Evolutionary conservation across 2,888 invertebrate species (phyloP).

Genomic region (Apamea anceps): DNA sequence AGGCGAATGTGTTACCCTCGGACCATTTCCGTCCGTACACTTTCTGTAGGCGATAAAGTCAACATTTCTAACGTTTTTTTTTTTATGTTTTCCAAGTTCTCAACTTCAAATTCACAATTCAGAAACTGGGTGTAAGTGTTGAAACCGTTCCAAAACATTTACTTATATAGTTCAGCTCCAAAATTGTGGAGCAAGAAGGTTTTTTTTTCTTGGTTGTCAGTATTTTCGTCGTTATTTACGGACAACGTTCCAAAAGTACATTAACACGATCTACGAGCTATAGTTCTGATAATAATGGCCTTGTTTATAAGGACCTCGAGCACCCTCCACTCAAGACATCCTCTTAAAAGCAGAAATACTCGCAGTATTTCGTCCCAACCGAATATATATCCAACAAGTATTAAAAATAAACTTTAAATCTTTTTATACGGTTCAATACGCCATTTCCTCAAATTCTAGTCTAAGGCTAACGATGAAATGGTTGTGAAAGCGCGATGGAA

Average conservation of each 20-base stretch:
- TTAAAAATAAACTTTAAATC: conserved; percentile 44
- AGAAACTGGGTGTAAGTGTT: conserved; percentile 2
- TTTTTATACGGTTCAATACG: conserved; percentile 55
- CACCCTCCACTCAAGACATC: conserved; percentile 75
- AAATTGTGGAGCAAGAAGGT: conserved; percentile 17
- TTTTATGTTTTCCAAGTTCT: neutral
- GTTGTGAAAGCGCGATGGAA: conserved; percentile 61
- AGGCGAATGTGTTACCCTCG: too few species aligned
- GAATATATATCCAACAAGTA: conserved; percentile 60
- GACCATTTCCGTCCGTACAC: neutral
- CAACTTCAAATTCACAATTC: neutral
- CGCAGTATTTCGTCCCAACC: conserved; percentile 65
- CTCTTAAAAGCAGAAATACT: conserved; percentile 69
- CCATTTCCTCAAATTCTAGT: conserved; percentile 40
- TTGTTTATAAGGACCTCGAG: conserved; percentile 83
- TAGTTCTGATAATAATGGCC: conserved; percentile 86
- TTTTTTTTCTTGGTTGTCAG: conserved; percentile 33
- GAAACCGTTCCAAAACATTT: conserved; percentile 38
- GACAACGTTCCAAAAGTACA: conserved; percentile 77
- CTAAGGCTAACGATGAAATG: conserved; percentile 33
- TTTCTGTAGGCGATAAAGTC: neutral
- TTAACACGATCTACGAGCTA: conserved; percentile 83
- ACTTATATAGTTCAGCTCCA: neutral
- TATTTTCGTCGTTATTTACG: conserved; percentile 71
- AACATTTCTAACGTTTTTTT: neutral